These are phyloP conservation scores for Laspeyria flexula DNA, from an alignment of 2,888 invertebrate genomes.

Conservation along the genomic window DNA sequence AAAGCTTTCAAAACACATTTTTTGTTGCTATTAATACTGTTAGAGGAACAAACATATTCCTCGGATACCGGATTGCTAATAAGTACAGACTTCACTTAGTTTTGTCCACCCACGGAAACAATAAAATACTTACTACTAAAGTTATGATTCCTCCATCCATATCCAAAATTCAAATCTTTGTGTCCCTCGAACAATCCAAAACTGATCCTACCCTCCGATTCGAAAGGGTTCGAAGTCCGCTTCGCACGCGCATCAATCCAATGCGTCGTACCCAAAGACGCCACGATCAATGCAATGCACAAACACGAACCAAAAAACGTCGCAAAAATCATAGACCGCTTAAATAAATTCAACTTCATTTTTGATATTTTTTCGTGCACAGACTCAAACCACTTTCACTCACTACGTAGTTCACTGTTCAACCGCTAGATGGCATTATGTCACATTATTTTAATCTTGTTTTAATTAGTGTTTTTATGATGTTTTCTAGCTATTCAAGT, in stretches of 20 bases:
- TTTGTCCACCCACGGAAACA: too few species aligned
- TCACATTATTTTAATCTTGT: slow-evolving; percentile 63
- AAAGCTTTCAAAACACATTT: too few species aligned
- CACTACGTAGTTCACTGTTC: slow-evolving; percentile 51
- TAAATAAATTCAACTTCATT: slow-evolving; percentile 89
- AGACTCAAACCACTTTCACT: slow-evolving; percentile 59
- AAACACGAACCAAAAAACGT: slow-evolving; percentile 93
- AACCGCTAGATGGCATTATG: slow-evolving; percentile 71
- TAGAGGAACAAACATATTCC: too few species aligned
- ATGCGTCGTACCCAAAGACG: slow-evolving; percentile 93
- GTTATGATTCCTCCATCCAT: slow-evolving; percentile 91
- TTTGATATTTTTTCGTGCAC: slow-evolving; percentile 39
- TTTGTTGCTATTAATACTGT: too few species aligned
- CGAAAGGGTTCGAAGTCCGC: slow-evolving; percentile 87
- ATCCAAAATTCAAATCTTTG: slow-evolving; percentile 91
- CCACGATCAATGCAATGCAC: slow-evolving; percentile 91
- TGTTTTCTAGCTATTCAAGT: slow-evolving; percentile 66
- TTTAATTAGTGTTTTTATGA: slow-evolving; percentile 53
- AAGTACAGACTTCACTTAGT: too few species aligned
- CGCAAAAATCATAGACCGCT: slow-evolving; percentile 92
- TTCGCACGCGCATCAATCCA: slow-evolving; percentile 93
- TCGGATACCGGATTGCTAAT: too few species aligned
- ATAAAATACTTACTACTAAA: slow-evolving; percentile 93
- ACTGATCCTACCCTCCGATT: slow-evolving; percentile 91
- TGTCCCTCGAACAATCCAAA: slow-evolving; percentile 96